Conservation (phyloP, 2,888 invertebrate species). For the Coremacera marginata region DNA sequence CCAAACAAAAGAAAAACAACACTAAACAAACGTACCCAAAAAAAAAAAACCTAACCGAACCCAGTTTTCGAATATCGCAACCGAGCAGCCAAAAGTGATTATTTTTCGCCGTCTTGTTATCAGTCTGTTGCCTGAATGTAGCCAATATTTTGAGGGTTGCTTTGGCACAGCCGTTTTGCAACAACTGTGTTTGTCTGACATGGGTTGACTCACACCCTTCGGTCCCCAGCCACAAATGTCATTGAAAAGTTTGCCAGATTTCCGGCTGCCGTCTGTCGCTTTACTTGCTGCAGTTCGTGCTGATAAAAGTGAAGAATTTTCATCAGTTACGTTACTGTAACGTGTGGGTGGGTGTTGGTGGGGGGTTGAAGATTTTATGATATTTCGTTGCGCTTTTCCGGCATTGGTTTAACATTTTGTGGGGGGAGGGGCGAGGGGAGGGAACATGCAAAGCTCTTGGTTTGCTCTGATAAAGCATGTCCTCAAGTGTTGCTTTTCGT, state of each 20-base stretch:
- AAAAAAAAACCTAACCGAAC: neutral
- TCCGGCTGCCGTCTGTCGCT: constrained; percentile 25
- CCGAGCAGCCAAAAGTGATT: constrained; percentile 25
- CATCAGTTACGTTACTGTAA: neutral
- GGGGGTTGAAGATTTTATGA: neutral
- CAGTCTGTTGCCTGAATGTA: neutral
- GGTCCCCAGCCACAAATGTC: neutral
- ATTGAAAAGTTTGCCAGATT: constrained; percentile 29
- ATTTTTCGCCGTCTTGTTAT: constrained; percentile 14
- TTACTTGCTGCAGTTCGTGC: constrained; percentile 4
- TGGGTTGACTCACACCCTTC: neutral
- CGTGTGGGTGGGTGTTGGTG: neutral
- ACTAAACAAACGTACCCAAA: constrained; percentile 14
- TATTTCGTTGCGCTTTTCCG: constrained; percentile 32
- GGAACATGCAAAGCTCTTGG: neutral
- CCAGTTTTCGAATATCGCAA: constrained; percentile 12
- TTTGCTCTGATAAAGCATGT: constrained; percentile 1
- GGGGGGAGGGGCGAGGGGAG: neutral
- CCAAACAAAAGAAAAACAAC: neutral
- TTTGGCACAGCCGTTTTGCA: neutral
- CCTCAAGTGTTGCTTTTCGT: neutral
- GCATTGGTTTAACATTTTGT: neutral
- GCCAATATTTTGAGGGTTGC: constrained; percentile 5
- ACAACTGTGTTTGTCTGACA: constrained; percentile 3
- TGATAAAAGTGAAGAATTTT: constrained; percentile 35